Evolutionary conservation across 2,888 invertebrate species (phyloP).

Genomic region (Drosophila stalkeri): DNA sequence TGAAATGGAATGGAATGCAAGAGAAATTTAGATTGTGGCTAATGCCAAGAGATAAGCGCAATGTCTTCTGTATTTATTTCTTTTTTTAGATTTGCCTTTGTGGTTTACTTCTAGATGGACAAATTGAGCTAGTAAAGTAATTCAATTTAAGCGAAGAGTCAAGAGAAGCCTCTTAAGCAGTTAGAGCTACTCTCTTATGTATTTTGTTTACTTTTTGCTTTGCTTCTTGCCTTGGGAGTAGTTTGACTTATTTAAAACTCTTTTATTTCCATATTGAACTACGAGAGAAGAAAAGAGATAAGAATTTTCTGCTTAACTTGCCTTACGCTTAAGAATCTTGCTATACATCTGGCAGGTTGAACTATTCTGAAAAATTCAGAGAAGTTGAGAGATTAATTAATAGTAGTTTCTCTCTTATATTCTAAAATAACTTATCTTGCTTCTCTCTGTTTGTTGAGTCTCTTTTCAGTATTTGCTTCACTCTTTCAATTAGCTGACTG

Average conservation of each 20-base stretch:
- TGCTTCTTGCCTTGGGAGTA: neutral
- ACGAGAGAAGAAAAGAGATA: neutral
- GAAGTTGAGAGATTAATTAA: neutral
- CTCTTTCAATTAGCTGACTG: neutral
- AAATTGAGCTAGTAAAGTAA: too few relatives aligned
- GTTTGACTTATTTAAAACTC: neutral
- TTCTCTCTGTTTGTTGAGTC: neutral
- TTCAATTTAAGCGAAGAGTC: too few relatives aligned
- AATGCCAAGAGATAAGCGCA: neutral
- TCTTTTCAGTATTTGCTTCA: too few relatives aligned
- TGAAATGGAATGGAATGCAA: neutral
- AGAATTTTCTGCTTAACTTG: neutral
- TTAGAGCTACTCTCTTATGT: neutral
- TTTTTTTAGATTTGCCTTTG: neutral
- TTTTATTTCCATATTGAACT: neutral
- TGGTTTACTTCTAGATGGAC: too few relatives aligned
- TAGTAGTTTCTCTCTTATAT: neutral
- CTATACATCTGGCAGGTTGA: neutral
- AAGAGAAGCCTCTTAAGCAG: too few relatives aligned
- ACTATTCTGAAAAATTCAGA: neutral
- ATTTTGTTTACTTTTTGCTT: neutral
- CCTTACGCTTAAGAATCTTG: neutral
- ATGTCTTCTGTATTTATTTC: neutral
- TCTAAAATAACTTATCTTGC: neutral
- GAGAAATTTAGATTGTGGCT: too few relatives aligned